Percentiles rank a stretch among this genome's conserved stretches.
These are phyloP conservation scores for Sebastiscus tertius DNA, from an alignment of 2,797 vertebrate genomes.

Conservation along the genomic window DNA sequence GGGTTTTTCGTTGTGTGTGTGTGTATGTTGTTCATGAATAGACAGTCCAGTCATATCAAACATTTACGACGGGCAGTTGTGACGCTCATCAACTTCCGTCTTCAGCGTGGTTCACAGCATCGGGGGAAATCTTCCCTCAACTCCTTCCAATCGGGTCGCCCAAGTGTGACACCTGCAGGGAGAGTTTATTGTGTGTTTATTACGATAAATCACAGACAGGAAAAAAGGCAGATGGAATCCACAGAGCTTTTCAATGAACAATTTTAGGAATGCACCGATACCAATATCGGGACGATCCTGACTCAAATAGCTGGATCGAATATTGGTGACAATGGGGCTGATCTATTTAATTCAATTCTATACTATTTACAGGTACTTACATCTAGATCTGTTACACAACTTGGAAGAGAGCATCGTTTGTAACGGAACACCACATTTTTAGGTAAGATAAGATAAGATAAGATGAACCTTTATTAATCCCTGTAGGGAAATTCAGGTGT, in stretches of 20 bases:
- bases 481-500: too few relatives aligned
- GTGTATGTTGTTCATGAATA: constrained; percentile 77
- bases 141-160: constrained; percentile 57
- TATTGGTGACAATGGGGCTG: too few relatives aligned
- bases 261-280: not conserved
- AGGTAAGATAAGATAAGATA: too few relatives aligned
- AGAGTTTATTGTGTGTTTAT: not conserved
- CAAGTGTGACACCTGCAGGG: constrained; percentile 53
- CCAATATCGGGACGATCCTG: too few relatives aligned
- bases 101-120: constrained; percentile 83
- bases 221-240: not conserved
- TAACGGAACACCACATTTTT: too few relatives aligned
- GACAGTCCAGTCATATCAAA: constrained; percentile 86
- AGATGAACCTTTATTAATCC: too few relatives aligned
- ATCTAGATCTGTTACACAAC: too few relatives aligned
- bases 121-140: constrained; percentile 67
- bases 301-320: too few relatives aligned
- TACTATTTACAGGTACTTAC: too few relatives aligned
- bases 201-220: not conserved
- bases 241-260: not conserved
- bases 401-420: too few relatives aligned
- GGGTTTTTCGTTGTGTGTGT: constrained; percentile 33
- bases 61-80: constrained; percentile 75
- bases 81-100: constrained; percentile 65
- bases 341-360: too few relatives aligned